Base-by-base conservation (phyloP, 2,888 invertebrate genomes). In the Erannis defoliaria region DNA sequence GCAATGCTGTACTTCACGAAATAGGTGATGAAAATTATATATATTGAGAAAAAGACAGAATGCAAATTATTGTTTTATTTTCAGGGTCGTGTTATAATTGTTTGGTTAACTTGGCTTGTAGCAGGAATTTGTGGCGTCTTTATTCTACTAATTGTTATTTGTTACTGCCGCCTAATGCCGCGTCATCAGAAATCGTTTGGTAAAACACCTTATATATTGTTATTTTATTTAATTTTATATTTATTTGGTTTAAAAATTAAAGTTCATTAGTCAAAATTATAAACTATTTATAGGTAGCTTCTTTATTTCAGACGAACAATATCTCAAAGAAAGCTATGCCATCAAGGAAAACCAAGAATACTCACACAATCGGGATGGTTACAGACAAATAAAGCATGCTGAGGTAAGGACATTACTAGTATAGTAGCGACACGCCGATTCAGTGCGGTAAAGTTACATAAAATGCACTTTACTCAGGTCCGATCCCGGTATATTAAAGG, bases 131-230 rank as follows among this genome's bases (percentile, higher is more conserved):
- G 95, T 76, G 94, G 95, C 76, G 94, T 95, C 76, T 85, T 95
- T 76, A 90, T 95, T 82, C 93, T 95, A 81, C 94, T 95, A 72
- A 88, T 94, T 81, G 88, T 95, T 77, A 91, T 95, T 76, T 95
- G 95, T 88, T 94, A 95, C 85, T 95, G 95, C 85, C 95, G 95
- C 92, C 94, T 95, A 81, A 95, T 95, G 94, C 95, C 95, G 75
- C 94, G 94, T 69, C 94, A 95, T 79, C 95, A 95, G 86, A 95
- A 95, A 89, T 94, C 95, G 67, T 94, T 94, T 80, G 94, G 95
- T 95, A 87, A 93, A 93, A 45, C 2, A n/a, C n/a, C n/a, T n/a
- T n/a, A n/a, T n/a, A n/a, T n/a, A n/a, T n/a, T n/a, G 26, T 6
- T 26, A 4, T 8, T 4, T 26, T 23, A 23, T 23, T 5, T 23